phyloP scores from a whole-genome alignment of 2,888 invertebrate species.

The Orthonychiurus folsomi region DNA sequence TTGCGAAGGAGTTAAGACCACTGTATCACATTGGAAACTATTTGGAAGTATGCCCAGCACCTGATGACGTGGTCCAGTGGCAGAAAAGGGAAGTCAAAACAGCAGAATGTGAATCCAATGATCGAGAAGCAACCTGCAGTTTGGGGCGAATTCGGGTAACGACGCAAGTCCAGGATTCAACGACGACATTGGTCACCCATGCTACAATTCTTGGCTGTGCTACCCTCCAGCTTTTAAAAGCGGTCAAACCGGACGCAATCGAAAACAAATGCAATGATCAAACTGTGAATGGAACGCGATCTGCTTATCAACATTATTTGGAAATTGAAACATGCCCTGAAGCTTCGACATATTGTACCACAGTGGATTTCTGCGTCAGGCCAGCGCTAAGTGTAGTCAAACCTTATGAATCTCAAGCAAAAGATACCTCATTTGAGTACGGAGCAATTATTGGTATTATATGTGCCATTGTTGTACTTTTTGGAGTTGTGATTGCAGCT shows the following conservation, averaged over 20 bases:
- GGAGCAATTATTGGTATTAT: conserved; percentile 27
- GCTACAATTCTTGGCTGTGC: conserved; percentile 38
- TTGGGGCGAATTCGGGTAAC: conserved; percentile 30
- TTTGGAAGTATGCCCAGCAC: conserved; percentile 27
- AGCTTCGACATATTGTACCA: conserved; percentile 28
- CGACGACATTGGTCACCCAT: conserved; percentile 18
- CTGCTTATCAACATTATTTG: conserved; percentile 24
- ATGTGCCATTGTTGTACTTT: conserved; percentile 22
- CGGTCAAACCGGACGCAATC: conserved; percentile 15
- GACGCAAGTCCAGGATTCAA: neutral
- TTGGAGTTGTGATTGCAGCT: conserved; percentile 24
- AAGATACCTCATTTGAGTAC: conserved; percentile 17
- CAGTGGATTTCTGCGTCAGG: conserved; percentile 26
- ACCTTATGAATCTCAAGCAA: conserved; percentile 17
- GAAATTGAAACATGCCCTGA: conserved; percentile 33
- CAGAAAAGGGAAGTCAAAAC: conserved; percentile 6
- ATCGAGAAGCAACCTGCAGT: conserved; percentile 27
- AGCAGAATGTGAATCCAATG: conserved; percentile 12
- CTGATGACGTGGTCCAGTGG: conserved; percentile 25
- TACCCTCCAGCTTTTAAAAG: conserved; percentile 18
- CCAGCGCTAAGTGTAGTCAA: conserved; percentile 26
- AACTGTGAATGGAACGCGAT: conserved; percentile 8
- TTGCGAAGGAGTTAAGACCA: conserved; percentile 16
- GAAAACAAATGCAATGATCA: conserved; percentile 13
- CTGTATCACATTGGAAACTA: conserved; percentile 27